phyloP scores from a whole-genome alignment of 2,113 vertebrate genomes.

The Candoia aspera region DNA sequence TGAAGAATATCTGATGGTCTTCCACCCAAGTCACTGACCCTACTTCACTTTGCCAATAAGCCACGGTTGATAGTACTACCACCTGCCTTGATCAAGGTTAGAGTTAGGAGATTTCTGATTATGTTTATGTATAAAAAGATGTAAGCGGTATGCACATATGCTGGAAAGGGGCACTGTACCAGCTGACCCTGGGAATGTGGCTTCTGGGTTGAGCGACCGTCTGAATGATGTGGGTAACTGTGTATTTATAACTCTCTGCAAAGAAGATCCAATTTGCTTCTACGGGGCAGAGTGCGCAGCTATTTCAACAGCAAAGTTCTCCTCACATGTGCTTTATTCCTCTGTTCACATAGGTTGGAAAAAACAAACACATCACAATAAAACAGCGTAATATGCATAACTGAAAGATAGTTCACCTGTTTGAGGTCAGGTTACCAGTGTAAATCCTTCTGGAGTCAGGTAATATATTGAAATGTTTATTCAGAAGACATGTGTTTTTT shows the following conservation, averaged over 20 bases:
- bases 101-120: too few relatives aligned
- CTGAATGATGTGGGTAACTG: background rate
- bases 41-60: background rate
- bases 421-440: background rate
- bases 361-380: background rate
- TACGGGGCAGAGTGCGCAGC: too few relatives aligned
- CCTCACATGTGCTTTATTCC: background rate
- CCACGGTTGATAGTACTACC: background rate
- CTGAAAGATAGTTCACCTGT: background rate
- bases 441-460: background rate
- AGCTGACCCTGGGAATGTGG: background rate
- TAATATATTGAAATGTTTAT: background rate
- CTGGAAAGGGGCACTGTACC: background rate
- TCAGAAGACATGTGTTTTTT: too few relatives aligned
- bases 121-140: too few relatives aligned
- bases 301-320: background rate
- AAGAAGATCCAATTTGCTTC: background rate
- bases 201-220: background rate
- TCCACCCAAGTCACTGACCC: background rate
- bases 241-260: background rate
- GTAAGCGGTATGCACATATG: background rate
- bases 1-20: background rate
- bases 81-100: background rate
- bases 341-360: background rate
- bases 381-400: too few relatives aligned